These are phyloP conservation scores for Noctua janthe DNA, from an alignment of 2,888 invertebrate species.

Conservation along the genomic window DNA sequence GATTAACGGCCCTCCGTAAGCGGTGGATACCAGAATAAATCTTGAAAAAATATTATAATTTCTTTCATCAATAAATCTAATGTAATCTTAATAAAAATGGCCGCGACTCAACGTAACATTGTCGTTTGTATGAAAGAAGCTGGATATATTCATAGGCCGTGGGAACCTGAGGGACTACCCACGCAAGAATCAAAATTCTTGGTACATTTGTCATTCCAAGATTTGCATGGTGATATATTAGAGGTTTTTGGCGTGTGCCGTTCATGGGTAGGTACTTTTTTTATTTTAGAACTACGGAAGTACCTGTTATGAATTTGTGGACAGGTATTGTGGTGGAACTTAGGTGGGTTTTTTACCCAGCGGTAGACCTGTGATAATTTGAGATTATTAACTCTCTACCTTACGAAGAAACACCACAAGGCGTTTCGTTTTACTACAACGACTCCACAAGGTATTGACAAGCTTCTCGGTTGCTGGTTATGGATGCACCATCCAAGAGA, in stretches of 20 bases:
- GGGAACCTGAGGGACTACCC: conserved; percentile 70
- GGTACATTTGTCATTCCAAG: conserved; percentile 74
- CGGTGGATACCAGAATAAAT: conserved; percentile 59
- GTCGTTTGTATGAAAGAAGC: conserved; percentile 62
- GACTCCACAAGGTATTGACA: not conserved
- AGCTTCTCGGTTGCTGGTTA: not conserved
- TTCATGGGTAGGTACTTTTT: conserved; percentile 16
- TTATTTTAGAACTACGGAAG: not conserved
- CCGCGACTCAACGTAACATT: conserved; percentile 70
- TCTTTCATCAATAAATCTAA: conserved; percentile 68
- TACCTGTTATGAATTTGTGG: not conserved
- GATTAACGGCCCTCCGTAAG: conserved; percentile 55
- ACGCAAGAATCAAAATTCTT: conserved; percentile 72
- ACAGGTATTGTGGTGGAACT: not conserved
- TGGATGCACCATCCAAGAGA: not conserved
- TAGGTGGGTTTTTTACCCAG: not conserved
- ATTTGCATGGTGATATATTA: conserved; percentile 64
- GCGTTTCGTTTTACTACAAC: not conserved
- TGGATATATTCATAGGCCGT: conserved; percentile 71
- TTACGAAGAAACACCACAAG: not conserved
- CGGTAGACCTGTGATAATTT: not conserved
- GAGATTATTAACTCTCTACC: not conserved
- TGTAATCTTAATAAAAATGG: conserved; percentile 72
- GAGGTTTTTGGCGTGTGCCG: conserved; percentile 23
- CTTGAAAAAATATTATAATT: conserved; percentile 66